A percentile compares a stretch with the other conserved stretches of the same genome.
phyloP scores from a whole-genome alignment of 2,797 vertebrate genomes.

The Neoniphon sammara region DNA sequence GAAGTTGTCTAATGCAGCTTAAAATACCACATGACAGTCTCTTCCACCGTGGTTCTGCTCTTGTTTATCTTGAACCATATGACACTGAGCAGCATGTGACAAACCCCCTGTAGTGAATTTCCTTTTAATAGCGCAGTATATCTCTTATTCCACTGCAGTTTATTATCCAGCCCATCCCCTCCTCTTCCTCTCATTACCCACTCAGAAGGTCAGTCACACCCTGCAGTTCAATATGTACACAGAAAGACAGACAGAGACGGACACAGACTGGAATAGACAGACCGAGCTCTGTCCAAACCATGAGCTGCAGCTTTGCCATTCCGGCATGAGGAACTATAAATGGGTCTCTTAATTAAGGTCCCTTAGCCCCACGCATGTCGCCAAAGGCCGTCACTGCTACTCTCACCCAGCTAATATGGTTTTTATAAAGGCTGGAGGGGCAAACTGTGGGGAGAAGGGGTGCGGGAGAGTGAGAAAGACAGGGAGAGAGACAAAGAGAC shows the following conservation, averaged over 20 bases:
- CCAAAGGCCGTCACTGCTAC: slow-evolving; percentile 61
- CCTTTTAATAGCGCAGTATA: slow-evolving; percentile 1
- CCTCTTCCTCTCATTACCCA: slow-evolving; percentile 52
- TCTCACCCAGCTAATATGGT: slow-evolving; percentile 58
- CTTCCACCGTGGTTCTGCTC: neutral
- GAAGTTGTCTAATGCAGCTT: too few relatives aligned
- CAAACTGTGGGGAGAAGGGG: neutral
- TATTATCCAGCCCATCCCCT: neutral
- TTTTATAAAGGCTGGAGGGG: slow-evolving; percentile 46
- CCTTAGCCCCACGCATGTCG: slow-evolving; percentile 45
- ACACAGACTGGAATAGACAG: slow-evolving; percentile 49
- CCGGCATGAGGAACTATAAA: slow-evolving; percentile 63
- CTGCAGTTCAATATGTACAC: slow-evolving; percentile 52
- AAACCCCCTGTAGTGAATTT: neutral
- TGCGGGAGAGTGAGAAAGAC: neutral
- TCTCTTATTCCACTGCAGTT: slow-evolving; percentile 1
- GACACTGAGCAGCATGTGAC: neutral
- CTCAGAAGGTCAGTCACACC: slow-evolving; percentile 65
- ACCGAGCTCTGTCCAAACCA: slow-evolving; percentile 51
- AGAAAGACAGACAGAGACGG: slow-evolving; percentile 54
- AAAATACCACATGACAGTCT: neutral
- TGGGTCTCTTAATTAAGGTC: slow-evolving; percentile 72
- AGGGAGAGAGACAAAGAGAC: slow-evolving; percentile 3
- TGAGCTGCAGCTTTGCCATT: slow-evolving; percentile 41
- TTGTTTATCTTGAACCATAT: too few relatives aligned